These are phyloP conservation scores for Rhabdophis nuchalis DNA, from an alignment of 2,797 vertebrate genomes.

Conservation along the genomic window DNA sequence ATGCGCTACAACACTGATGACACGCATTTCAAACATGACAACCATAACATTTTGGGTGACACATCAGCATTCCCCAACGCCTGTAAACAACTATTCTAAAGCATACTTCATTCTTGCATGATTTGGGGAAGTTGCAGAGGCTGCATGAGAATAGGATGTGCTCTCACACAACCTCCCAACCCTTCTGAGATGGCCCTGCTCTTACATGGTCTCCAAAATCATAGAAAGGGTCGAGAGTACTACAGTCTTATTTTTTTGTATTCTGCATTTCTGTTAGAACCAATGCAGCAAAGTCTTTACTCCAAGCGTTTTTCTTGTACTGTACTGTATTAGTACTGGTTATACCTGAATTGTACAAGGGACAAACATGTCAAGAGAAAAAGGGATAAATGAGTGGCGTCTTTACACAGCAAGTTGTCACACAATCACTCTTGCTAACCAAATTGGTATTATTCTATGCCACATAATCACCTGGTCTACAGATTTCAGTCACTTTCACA, in stretches of 20 bases:
- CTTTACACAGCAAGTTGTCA: not conserved
- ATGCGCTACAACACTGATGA: not conserved
- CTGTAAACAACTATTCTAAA: not conserved
- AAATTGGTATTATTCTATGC: not conserved
- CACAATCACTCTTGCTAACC: not conserved
- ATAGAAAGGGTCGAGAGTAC: not conserved
- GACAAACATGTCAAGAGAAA: not conserved
- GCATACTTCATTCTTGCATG: not conserved
- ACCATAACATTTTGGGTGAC: not conserved
- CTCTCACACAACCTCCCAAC: not conserved
- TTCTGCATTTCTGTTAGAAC: not conserved
- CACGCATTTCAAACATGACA: not conserved
- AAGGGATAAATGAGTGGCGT: not conserved
- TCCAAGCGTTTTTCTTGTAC: not conserved
- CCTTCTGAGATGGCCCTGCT: not conserved
- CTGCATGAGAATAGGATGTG: not conserved
- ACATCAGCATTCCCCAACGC: not conserved
- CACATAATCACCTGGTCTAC: not conserved
- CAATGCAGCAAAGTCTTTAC: not conserved
- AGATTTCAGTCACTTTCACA: not conserved
- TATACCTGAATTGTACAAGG: conserved; percentile 3
- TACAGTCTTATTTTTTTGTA: not conserved
- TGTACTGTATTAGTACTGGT: not conserved
- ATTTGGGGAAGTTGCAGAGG: not conserved
- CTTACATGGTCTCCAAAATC: not conserved